Base-by-base conservation (phyloP, 92 coral and sea anemone genomes). In the Porites rus region DNA sequence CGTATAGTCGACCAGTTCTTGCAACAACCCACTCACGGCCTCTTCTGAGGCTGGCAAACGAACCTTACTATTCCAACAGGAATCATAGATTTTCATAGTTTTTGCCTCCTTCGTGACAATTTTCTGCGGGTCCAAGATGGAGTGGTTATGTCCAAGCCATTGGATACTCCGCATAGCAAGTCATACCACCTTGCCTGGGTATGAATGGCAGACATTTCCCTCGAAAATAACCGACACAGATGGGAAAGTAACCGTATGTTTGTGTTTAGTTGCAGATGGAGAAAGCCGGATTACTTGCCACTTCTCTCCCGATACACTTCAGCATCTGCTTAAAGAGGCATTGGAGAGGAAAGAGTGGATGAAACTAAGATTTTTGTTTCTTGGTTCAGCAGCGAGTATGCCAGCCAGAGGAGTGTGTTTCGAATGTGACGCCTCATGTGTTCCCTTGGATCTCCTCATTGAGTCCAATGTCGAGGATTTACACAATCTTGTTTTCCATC, bases 391-490 rank as follows among this genome's bases (percentile, higher is more conserved):
- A n/a, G 74, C 69, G 52, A 78, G 24, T 61, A 51, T 77, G 76
- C 86, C 88, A 58, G 77, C 87, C 21, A 94, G 93, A 11, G 96
- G 98, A 10, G 43, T 93, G 10, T 98, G 98, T 65, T 78, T 87
- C 28, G 91, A 77, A n/a, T 90, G 93, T 87, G 96, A 84, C 62
- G 96, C 93, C 3, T 68, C 92, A 10, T 65, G 56, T 72, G 88
- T 94, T 20, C 97, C 97, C 18, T 68, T 94, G 58, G 93, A 92
- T 51, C 75, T 89, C 67, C 69, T 94, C 38, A 69, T 94, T 51
- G 69, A 74, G 77, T 86, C 93, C 1, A 64, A 88, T 21, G 77
- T 94, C 19, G 46, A 50, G 16, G 83, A 92, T 64, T 62, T 71
- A 72, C 24, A 84, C n/a, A 51, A 7, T 69, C 92, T 94, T 43